A percentile compares a stretch with the other conserved stretches of the same genome.
Evolutionary conservation across 1,140 invertebrate genomes (phyloP).

Genomic region (Leucophenga varia): DNA sequence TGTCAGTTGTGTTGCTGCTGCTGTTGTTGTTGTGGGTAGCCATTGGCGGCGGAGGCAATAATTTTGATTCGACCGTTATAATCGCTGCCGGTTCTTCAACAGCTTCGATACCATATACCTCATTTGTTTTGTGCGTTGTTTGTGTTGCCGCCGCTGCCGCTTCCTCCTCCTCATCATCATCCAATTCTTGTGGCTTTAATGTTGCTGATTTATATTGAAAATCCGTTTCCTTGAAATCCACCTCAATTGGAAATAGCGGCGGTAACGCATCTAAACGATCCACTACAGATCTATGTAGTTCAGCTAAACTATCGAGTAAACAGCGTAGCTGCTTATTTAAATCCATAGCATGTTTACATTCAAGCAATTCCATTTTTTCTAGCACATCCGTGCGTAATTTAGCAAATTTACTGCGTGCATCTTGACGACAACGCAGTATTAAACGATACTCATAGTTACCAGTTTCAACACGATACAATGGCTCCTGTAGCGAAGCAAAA

Average conservation of each 20-base stretch:
- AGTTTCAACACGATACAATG: constrained; percentile 95
- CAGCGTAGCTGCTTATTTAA: constrained; percentile 82
- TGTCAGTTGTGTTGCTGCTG: constrained; percentile 6
- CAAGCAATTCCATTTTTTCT: constrained; percentile 94
- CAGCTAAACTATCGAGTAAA: constrained; percentile 76
- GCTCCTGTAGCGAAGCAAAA: constrained; percentile 92
- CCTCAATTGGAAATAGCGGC: constrained; percentile 92
- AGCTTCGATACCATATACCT: constrained; percentile 38
- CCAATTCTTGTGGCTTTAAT: constrained; percentile 58
- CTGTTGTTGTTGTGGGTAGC: neutral
- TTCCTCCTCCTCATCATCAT: constrained; percentile 58
- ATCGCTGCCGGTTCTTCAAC: constrained; percentile 43
- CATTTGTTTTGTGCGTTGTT: constrained; percentile 5
- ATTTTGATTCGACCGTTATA: constrained; percentile 30
- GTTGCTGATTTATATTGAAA: constrained; percentile 81
- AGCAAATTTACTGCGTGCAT: constrained; percentile 87
- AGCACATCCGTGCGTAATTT: constrained; percentile 91
- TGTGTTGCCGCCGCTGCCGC: constrained; percentile 17
- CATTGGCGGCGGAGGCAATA: neutral
- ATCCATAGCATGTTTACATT: constrained; percentile 97
- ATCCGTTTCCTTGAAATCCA: constrained; percentile 88
- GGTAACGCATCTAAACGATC: constrained; percentile 71
- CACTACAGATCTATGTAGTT: constrained; percentile 68
- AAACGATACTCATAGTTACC: constrained; percentile 99
- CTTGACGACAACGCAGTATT: constrained; percentile 91